Evolutionary conservation across 2,113 vertebrate species (phyloP), one percentile per base, ranked within the genome.

Genomic region (Nothocercus nigrocapillus): DNA sequence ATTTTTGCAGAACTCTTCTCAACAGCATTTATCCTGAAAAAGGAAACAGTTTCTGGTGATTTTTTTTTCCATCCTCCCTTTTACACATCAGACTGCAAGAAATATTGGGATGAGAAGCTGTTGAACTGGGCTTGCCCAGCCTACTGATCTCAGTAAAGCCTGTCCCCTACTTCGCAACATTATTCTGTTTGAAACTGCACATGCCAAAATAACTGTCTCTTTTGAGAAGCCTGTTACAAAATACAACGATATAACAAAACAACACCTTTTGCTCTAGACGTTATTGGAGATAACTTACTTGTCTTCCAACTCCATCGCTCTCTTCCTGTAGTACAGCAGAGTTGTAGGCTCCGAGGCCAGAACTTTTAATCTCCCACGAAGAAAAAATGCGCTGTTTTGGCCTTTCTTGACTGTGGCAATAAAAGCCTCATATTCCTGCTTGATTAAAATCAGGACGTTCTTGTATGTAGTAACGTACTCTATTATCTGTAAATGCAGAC

Each of bases 361-460:
- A 53, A 93, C 69, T 86, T 95, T 98, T 89, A 97, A 42, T 82
- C 92, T 98, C 53, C 94, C 78, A 17, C 87, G 95, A 47, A 97
- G 89, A 79, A 62, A 73, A 85, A 91, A 84, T 27, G 58, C 91
- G 76, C 92, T 96, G 30, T 83, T 96, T 90, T 88, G 81, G 82
- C 70, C 86, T 66, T 94, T 96, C 90, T 97, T 98, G 53, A 98
- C 68, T 28, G 78, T 95, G 22, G 96, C 90, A 97, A 98, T 97
- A 82, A 97, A 88, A 6, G 90, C 63, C 63, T 98, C 98, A 7
- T 98, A 98, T 91, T 98, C 98, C 69, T 96, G 82, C 91, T 98
- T 98, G 91, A 98, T 97, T 87, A 95, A 95, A 85, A 97, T 85
- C 34, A 99, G 98, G 72, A 98, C 88, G 27, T 78, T 96, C 95